Base-by-base conservation (phyloP, 1,140 invertebrate species). In the Aphaenogaster floridana region DNA sequence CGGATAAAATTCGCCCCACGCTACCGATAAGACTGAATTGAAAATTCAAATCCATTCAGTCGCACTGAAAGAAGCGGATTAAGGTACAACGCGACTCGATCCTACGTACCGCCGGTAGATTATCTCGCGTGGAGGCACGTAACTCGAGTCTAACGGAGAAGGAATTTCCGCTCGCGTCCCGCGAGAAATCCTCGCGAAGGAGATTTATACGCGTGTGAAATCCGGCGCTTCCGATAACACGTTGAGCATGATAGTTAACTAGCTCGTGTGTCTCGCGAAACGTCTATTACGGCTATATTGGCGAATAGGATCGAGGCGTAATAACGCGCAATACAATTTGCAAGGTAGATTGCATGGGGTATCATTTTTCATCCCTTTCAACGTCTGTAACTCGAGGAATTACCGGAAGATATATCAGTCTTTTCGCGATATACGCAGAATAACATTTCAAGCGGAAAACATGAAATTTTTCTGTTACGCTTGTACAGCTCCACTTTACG, bases 11-110 rank as follows among this genome's bases (percentile, higher is more conserved):
- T 61, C 42, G 61, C 8, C 42, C 13, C 8, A 42, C 54, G n/a
- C 50, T 21, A 17, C 13, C 54, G 77, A 80, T 45, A 66, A 79
- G 63, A 17, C 17, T 68, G 45, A 80, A 83, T 86, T 81, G 85
- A 81, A 86, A 86, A 86, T 86, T 81, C 74, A 69, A 45, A 80
- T 78, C 64, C 48, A 61, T 84, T 74, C 69, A 54, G 54, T 50
- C 69, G 42, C n/a, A 13, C 54, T 48, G 80, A 61, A 84, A 74
- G 69, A 84, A 84, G 42, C 68, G 80, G 69, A 84, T 84, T 84
- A 76, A 76, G 69, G 42, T 74, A 21, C 80, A 48, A 42, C 64
- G 39, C 50, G 48, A 59, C 48, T 68, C 66, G 66, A 57, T 69
- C 42, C 28, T 59, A 57, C 66, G 15, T 71, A 72, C 79, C 34